Conservation (phyloP, 2,113 vertebrate species). For the Labrus mixtus region DNA sequence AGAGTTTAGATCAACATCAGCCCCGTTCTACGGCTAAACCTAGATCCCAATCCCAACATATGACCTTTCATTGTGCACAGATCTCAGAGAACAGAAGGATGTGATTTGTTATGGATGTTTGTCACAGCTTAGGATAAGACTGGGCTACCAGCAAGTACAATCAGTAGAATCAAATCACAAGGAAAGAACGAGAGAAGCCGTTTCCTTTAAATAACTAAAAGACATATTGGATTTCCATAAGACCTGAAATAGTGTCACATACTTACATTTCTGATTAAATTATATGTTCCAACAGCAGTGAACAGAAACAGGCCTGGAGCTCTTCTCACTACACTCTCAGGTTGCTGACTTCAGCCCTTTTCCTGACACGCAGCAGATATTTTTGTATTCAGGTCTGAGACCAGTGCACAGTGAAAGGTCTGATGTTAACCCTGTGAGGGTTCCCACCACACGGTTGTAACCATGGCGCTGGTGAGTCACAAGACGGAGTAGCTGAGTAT, state of each 20-base stretch:
- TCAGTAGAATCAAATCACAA: slow-evolving; percentile 6
- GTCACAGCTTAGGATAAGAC: background rate
- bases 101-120: slow-evolving; percentile 3
- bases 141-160: slow-evolving; percentile 12
- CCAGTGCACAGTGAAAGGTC: slow-evolving; percentile 55
- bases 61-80: slow-evolving; percentile 53
- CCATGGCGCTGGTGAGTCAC: slow-evolving; percentile 22
- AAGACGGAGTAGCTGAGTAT: slow-evolving; percentile 41
- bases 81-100: slow-evolving; percentile 20
- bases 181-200: slow-evolving; percentile 12
- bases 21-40: slow-evolving; percentile 38
- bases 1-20: slow-evolving; percentile 38
- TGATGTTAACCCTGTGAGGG: slow-evolving; percentile 38
- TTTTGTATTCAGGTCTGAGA: slow-evolving; percentile 41
- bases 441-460: slow-evolving; percentile 48
- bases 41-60: slow-evolving; percentile 34
- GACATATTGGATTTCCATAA: slow-evolving; percentile 51
- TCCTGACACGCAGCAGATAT: slow-evolving; percentile 50
- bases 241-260: slow-evolving; percentile 8
- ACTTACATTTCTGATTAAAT: slow-evolving; percentile 45
- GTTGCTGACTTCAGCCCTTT: slow-evolving; percentile 30
- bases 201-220: slow-evolving; percentile 38
- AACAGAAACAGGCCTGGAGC: slow-evolving; percentile 31
- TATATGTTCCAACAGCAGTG: slow-evolving; percentile 41
- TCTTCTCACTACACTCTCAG: slow-evolving; percentile 10